Conservation (phyloP, 2,113 vertebrate species). For the Parus major region DNA sequence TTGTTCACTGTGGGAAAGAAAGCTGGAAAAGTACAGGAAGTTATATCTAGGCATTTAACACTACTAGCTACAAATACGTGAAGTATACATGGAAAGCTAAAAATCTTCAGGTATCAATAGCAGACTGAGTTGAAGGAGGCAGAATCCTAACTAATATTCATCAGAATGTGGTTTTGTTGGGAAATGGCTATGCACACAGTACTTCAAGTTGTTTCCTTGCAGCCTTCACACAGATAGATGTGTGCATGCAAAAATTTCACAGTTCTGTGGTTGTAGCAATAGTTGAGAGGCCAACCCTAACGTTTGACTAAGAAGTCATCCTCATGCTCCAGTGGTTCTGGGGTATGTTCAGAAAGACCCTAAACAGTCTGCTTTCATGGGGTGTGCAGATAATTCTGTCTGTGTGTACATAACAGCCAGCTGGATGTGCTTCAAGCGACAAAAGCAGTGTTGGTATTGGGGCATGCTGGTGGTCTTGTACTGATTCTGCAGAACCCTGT, state of each 20-base stretch:
- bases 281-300: neutral
- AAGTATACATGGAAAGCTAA: neutral
- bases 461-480: neutral
- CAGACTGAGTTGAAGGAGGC: neutral
- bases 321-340: neutral
- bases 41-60: neutral
- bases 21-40: neutral
- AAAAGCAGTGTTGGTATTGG: neutral
- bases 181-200: neutral
- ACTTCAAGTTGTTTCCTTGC: neutral
- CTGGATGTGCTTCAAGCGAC: neutral
- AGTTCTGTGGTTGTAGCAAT: neutral
- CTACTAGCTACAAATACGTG: neutral
- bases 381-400: neutral
- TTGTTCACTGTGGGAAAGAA: neutral
- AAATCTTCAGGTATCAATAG: neutral
- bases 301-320: neutral
- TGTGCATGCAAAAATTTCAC: neutral
- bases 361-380: neutral
- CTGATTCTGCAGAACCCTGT: neutral
- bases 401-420: fast-evolving
- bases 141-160: neutral
- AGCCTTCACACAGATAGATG: neutral
- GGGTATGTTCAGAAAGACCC: neutral
- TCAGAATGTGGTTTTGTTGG: neutral